phyloP scores from a whole-genome alignment of 2,888 invertebrate species.

The Ophion obscuratus region DNA sequence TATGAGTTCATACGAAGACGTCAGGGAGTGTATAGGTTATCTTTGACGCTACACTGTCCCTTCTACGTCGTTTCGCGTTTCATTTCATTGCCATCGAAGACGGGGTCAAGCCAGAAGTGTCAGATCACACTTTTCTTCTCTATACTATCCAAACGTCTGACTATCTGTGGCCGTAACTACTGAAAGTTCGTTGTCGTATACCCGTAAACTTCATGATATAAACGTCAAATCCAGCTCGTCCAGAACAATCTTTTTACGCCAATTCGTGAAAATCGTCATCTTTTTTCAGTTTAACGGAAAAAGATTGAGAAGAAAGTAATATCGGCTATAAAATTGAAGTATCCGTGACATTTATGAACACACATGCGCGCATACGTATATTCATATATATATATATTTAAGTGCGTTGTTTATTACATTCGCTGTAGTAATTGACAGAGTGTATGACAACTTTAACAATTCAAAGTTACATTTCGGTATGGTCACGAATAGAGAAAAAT shows the following conservation, averaged over 20 bases:
- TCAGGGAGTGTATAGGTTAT: neutral
- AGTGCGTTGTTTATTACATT: too few relatives aligned
- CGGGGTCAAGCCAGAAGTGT: neutral
- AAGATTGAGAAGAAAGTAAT: neutral
- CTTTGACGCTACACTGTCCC: neutral
- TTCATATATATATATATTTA: too few relatives aligned
- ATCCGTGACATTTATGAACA: neutral
- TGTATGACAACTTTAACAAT: neutral
- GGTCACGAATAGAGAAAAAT: neutral
- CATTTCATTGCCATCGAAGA: constrained; percentile 36
- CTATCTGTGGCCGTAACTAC: constrained; percentile 36
- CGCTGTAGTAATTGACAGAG: neutral
- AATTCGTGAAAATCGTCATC: neutral
- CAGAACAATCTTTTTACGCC: neutral
- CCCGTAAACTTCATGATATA: neutral
- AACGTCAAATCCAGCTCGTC: neutral
- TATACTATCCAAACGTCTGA: constrained; percentile 25
- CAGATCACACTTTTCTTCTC: constrained; percentile 27
- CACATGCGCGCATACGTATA: too few relatives aligned
- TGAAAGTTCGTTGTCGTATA: neutral
- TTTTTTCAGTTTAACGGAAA: neutral
- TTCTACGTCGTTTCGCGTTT: constrained; percentile 23
- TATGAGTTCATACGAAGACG: neutral
- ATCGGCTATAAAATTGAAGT: neutral
- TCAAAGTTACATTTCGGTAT: neutral